These are phyloP conservation scores for Seira sanloemensis DNA, from an alignment of 2,888 invertebrate species.

Conservation along the genomic window DNA sequence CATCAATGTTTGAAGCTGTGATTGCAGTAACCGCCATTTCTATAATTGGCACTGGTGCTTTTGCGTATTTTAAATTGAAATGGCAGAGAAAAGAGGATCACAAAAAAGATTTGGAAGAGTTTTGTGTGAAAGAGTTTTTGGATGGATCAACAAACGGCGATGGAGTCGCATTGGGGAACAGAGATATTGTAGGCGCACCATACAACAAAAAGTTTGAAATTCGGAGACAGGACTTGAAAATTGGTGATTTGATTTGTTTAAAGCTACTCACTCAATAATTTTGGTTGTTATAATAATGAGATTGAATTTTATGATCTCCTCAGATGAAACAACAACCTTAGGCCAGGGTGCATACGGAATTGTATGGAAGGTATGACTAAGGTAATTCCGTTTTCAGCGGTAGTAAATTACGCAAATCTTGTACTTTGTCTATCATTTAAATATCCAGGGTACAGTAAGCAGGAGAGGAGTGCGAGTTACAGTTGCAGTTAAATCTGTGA, in stretches of 20 bases:
- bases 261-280: background rate
- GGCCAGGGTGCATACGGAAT: conserved; percentile 66
- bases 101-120: conserved; percentile 60
- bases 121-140: conserved; percentile 65
- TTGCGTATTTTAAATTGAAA: conserved; percentile 33
- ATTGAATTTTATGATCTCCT: background rate
- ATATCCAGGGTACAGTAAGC: conserved; percentile 39
- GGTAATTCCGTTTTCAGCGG: background rate
- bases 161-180: conserved; percentile 57
- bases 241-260: conserved; percentile 45
- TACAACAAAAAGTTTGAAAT: conserved; percentile 65
- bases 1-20: background rate
- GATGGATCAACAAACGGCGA: conserved; percentile 49
- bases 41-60: background rate
- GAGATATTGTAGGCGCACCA: conserved; percentile 56
- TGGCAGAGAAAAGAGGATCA: conserved; percentile 47
- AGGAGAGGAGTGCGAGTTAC: conserved; percentile 48
- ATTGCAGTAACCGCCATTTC: background rate
- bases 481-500: conserved; percentile 66
- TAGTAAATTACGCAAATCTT: background rate
- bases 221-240: conserved; percentile 53
- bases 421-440: background rate
- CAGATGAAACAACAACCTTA: conserved; percentile 65
- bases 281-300: background rate
- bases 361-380: conserved; percentile 64